Conservation (phyloP, 2,113 vertebrate genomes). For the Ascaphus truei region DNA sequence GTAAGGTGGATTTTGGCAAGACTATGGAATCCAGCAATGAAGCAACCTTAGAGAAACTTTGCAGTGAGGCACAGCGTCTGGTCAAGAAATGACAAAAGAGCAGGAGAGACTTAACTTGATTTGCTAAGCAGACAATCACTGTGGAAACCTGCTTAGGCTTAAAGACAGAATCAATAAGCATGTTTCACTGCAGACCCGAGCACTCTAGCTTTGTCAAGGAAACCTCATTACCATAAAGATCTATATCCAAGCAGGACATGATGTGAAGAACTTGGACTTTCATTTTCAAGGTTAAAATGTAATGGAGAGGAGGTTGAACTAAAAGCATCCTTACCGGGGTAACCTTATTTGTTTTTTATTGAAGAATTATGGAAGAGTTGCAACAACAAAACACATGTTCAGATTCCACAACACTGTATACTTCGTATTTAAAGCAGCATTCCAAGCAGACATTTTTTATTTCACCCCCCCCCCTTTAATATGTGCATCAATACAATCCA, state of each 20-base stretch:
- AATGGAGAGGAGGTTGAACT: background rate
- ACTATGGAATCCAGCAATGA: too few species aligned
- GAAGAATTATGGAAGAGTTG: too few species aligned
- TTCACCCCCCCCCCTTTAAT: too few species aligned
- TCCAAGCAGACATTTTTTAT: too few species aligned
- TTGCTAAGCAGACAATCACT: background rate
- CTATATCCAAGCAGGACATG: background rate
- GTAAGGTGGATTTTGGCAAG: too few species aligned
- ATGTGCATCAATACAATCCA: too few species aligned
- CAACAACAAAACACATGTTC: too few species aligned
- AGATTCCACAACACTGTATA: too few species aligned
- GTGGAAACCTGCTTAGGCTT: constrained; percentile 16
- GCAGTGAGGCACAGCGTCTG: background rate
- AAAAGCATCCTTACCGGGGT: background rate
- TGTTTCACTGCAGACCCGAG: constrained; percentile 9
- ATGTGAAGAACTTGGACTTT: background rate
- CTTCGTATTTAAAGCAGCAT: too few species aligned
- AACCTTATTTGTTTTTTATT: background rate
- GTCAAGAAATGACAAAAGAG: constrained; percentile 40
- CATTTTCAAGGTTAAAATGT: constrained; percentile 6
- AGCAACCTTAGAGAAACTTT: too few species aligned
- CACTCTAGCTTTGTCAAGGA: background rate
- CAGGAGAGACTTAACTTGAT: constrained; percentile 43
- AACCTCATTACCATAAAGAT: constrained; percentile 22
- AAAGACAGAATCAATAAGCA: constrained; percentile 7